Evolutionary conservation across 2,888 invertebrate species (phyloP), one percentile per base, ranked within the genome.

Genomic region (Cryptocephalus primarius): DNA sequence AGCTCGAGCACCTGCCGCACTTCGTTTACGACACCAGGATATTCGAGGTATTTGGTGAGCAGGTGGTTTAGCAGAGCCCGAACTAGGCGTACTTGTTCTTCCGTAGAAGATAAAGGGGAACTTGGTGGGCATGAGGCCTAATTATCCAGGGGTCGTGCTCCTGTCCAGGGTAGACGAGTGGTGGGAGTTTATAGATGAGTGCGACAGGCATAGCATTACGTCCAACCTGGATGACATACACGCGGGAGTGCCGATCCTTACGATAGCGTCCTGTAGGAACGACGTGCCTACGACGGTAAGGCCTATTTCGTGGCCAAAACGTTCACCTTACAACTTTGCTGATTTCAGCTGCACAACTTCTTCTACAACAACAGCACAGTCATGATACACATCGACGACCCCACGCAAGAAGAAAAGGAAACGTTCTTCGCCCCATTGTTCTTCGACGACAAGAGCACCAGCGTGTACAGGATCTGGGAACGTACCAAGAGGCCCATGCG

Each of bases 1-100:
- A 68, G 39, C 63, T 80, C 44, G 80, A 81, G 60, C 69, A 70
- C 57, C 56, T 74, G 44, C 72, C 74, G 1, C 64, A 68, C 32
- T 67, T 69, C 50, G 65, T 71, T n/a, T 58, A 75, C 12, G 72
- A 75, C 43, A 50, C 54, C 6, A 52, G 52, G 41, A 42, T 59
- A 10, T 52, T 53, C 12, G 53, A 56, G 41, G 57, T 58, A 52
- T 6, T 6, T 6, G 22, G 22, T n/a, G n/a, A n/a, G 22, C 6
- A 22, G 2, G 6, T 22, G 6, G 22, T 22, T 22, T 6, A 6
- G 2, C 6, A 2, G 22, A 22, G 22, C 22, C n/a, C 6, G 22
- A 22, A 22, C 6, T 22, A 22, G 22, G 22, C 22, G 22, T 22
- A 2, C 22, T 22, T 22, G 22, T 22, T 6, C 3, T 22, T 22